Percentiles rank a stretch among this genome's conserved stretches.
Evolutionary conservation across 2,888 invertebrate genomes (phyloP).

Genomic region (Kryphioiulus occultus): DNA sequence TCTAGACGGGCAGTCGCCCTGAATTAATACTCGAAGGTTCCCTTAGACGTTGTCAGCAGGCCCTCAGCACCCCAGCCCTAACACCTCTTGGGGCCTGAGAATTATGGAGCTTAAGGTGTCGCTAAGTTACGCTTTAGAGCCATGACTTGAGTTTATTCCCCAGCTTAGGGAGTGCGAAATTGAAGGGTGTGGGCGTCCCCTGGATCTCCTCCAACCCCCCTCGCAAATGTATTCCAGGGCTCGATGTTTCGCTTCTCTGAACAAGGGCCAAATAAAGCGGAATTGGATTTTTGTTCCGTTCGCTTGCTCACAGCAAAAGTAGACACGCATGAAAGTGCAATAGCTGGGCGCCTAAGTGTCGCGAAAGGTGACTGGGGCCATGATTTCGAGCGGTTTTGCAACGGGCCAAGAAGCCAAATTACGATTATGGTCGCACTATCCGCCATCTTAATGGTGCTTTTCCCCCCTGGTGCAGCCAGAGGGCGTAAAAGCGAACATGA

Average conservation of each 20-base stretch:
- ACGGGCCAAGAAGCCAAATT: neutral
- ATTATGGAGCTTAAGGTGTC: neutral
- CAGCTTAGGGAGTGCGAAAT: neutral
- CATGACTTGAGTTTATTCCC: neutral
- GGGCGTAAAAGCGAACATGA: neutral
- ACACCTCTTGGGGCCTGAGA: no score
- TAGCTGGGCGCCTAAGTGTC: constrained; percentile 3
- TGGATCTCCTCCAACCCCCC: neutral
- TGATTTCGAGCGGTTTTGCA: neutral
- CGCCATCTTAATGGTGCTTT: neutral
- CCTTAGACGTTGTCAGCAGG: no score
- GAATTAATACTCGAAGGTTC: no score
- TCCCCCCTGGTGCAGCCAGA: neutral
- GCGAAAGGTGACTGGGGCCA: neutral
- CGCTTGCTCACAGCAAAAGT: neutral
- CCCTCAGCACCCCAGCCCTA: no score
- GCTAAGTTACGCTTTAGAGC: neutral
- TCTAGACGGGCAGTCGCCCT: no score
- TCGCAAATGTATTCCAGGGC: neutral
- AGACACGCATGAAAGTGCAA: neutral
- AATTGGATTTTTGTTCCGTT: constrained; percentile 28
- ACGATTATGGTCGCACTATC: neutral
- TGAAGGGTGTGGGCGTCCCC: neutral
- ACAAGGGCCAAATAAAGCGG: constrained; percentile 17
- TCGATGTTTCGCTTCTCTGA: constrained; percentile 14